Evolutionary conservation across 2,888 invertebrate genomes (phyloP).

Genomic region (Pedicia rivosa): DNA sequence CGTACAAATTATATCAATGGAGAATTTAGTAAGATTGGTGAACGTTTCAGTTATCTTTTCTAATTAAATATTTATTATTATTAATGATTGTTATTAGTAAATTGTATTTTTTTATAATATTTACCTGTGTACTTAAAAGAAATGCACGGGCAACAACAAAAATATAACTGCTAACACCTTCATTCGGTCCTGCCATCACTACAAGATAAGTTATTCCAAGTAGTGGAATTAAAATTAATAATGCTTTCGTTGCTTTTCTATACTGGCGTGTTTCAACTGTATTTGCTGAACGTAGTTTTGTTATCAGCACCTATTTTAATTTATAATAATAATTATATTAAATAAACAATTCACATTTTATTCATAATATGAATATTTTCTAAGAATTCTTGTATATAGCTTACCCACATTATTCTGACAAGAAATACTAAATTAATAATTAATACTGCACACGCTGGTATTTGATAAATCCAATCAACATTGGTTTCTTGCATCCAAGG

Average conservation of each 20-base stretch:
- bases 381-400: no score
- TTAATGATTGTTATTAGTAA: no score
- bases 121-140: slow-evolving; percentile 79
- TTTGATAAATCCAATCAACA: slow-evolving; percentile 79
- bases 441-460: slow-evolving; percentile 64
- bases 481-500: slow-evolving; percentile 64
- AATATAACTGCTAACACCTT: slow-evolving; percentile 53
- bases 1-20: no score
- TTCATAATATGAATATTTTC: no score
- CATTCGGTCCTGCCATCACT: slow-evolving; percentile 64
- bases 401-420: slow-evolving; percentile 76
- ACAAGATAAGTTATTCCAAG: slow-evolving; percentile 82
- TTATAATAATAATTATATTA: no score
- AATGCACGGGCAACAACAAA: slow-evolving; percentile 66
- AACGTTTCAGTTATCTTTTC: no score
- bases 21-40: no score
- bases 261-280: slow-evolving; percentile 81
- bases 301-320: slow-evolving; percentile 86
- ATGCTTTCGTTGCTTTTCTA: slow-evolving; percentile 78
- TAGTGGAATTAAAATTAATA: slow-evolving; percentile 79
- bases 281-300: slow-evolving; percentile 80
- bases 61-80: no score
- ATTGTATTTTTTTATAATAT: no score
- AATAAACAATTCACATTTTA: no score
- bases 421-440: slow-evolving; percentile 68